Base-by-base conservation (phyloP, 2,888 invertebrate genomes). In the Athalia circularis region DNA sequence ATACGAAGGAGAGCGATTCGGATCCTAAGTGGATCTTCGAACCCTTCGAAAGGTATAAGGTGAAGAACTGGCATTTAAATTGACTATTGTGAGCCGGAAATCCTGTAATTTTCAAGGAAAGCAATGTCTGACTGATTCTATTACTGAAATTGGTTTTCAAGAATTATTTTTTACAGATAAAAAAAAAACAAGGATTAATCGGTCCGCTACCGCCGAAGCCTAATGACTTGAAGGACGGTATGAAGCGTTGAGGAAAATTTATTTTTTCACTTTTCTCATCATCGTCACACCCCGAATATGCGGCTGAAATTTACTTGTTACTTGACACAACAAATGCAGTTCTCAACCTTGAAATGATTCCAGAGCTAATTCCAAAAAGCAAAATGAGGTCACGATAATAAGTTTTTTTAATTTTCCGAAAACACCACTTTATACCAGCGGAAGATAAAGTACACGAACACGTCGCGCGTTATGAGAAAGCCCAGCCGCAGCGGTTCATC, bases 381-480 rank as follows among this genome's bases (percentile, higher is more conserved):
- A 65, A 65, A 65, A 65, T 48, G 7, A 65, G 65, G 64, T 64
- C 47, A 65, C 65, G 48, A 65, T 65, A 65, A 65, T 48, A 48
- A 65, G 65, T 48, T 47, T 65, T 65, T 65, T 65, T n/a, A 65
- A 65, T 47, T 65, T 65, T 47, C 65, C 48, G 48, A 65, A 65
- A 65, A 65, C 65, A 65, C 11, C 65, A n/a, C 65, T 47, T 65
- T 47, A 65, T 65, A 47, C 65, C 65, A 48, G 48, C 13, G 65
- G 65, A 8, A 48, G 65, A 65, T 65, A 65, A 65, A 65, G 65
- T 15, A 65, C 47, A 65, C 65, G 48, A 65, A 47, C 47, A 15
- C 65, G 47, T 13, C 48, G 65, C 15, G 47, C 29, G 29, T 29
- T 29, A 29, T 29, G 29, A 29, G 29, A 29, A 29, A 29, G 6